These are phyloP conservation scores for Rhynchomys soricoides DNA, from an alignment of 2,113 vertebrate genomes.

Conservation along the genomic window DNA sequence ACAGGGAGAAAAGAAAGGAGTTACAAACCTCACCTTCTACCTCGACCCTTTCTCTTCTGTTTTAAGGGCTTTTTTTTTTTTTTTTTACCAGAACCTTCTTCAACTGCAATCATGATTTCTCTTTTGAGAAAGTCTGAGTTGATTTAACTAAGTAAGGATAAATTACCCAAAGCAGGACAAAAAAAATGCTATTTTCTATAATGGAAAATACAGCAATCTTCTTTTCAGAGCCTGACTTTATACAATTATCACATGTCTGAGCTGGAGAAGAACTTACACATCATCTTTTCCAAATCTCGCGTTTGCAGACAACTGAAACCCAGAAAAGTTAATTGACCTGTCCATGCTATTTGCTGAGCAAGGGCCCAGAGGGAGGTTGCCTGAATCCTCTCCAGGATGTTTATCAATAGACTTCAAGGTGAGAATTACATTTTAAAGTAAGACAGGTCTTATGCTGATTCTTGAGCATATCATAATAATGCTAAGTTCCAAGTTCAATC, in stretches of 20 bases:
- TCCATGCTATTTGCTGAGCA: constrained; percentile 10
- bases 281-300: constrained; percentile 57
- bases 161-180: constrained; percentile 37
- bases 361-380: neutral
- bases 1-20: constrained; percentile 45
- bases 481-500: constrained; percentile 21
- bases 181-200: constrained; percentile 15
- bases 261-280: constrained; percentile 45
- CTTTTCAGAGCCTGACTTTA: constrained; percentile 58
- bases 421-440: constrained; percentile 49
- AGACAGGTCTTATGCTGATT: constrained; percentile 2
- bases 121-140: constrained; percentile 45
- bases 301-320: constrained; percentile 47
- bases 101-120: neutral
- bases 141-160: constrained; percentile 57
- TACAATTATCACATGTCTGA: constrained; percentile 54
- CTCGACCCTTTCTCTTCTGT: constrained; percentile 12
- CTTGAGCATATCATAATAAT: constrained; percentile 32
- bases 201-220: constrained; percentile 61
- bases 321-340: constrained; percentile 54
- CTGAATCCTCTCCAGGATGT: constrained; percentile 45
- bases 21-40: constrained; percentile 58
- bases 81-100: neutral
- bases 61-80: constrained; percentile 67
- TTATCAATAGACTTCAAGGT: constrained; percentile 46